Base-by-base conservation (phyloP, 2,113 vertebrate genomes). In the Siphamia tubifer region DNA sequence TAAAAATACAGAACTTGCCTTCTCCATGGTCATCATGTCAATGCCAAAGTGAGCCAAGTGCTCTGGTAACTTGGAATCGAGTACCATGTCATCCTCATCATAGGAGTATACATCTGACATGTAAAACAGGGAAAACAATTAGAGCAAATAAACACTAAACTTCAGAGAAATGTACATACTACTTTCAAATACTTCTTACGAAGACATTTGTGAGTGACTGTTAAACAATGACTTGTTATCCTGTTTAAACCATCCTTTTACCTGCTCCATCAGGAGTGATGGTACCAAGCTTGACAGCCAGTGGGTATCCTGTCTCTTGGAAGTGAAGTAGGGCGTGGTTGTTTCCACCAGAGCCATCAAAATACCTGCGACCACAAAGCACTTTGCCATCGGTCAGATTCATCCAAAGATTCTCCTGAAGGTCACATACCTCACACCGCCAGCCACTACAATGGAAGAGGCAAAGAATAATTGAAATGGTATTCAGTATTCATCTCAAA, bases 21-120 rank as follows among this genome's bases (percentile, higher is more conserved):
- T 99, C 87, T 99, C 95, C 98, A 99, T 99, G 81, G 96, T 98
- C 84, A 99, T 95, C 98, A 99, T 99, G 91, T 99, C 91, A 2
- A 99, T 99, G 38, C 98, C 98, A 67, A 98, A 99, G 82, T 99
- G 98, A 70, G 95, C 36, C 4, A 99, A 87, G 40, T 99, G 98
- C 61, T 99, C 97, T 2, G 98, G 95, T 51, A 99, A 90, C 87
- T 94, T 98, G 32, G 96, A 92, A 84, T 99, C 96, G 75, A 99
- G 86, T 1, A 99, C 98, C 98, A 99, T 99, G 73, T 99, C 98
- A 31, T 99, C 98, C 67, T 99, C 98, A 0, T 98, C 96, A 0
- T 99, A 99, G 1, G 98, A 99, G 73, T 98, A 99, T 35, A 99
- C 97, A 12, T 99, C 97, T 99, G 45, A 80, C 13, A 76, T 1